Base-by-base conservation (phyloP, 2,797 vertebrate genomes). In the Pipistrellus pipistrellus region DNA sequence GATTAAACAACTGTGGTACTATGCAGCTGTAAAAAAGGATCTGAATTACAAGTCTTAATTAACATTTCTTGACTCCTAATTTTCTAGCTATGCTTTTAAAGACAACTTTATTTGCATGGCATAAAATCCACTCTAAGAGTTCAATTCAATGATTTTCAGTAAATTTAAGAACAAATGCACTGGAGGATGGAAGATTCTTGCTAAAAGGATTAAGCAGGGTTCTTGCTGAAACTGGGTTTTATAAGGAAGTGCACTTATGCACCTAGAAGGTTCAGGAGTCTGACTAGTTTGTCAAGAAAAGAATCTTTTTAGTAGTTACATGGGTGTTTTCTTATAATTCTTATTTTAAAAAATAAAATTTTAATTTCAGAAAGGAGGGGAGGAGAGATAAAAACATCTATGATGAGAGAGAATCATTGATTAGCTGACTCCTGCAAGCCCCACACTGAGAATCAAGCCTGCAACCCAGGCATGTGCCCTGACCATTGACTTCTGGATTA, bases 61-160 rank as follows among this genome's bases (percentile, higher is more conserved):
- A 75, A 78, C 30, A 81, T 21, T 88, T 69, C 32, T 77, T 78
- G 44, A n/a, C 20, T 92, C 78, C 55, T 85, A 14, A 35, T 86
- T 64, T 89, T 86, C 27, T 73, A 91, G 23, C 35, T 81, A 38
- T 32, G n/a, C 6, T 57, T 87, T 85, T 55, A 11, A 41, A 32
- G 59, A 86, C n/a, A 23, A 18, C 41, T 71, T 46, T 51, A 48
- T 72, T 80, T 71, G 51, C 53, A 68, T 69, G 9, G 21, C 57
- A 68, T 57, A 69, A 69, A 84, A 69, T 81, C 44, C 51, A 48
- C 8, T 78, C 64, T 27, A 76, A 68, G 32, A 59, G 20, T 27
- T 75, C 48, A 77, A 38, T 66, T 59, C 38, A 80, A 2, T 35
- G 21, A 75, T 35, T 84, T 85, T 64, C 35, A 48, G 88, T 64